Percentiles rank a stretch among this genome's conserved stretches.
Conservation (phyloP, 2,888 invertebrate genomes). For the Drepanosiphum platanoidis region DNA sequence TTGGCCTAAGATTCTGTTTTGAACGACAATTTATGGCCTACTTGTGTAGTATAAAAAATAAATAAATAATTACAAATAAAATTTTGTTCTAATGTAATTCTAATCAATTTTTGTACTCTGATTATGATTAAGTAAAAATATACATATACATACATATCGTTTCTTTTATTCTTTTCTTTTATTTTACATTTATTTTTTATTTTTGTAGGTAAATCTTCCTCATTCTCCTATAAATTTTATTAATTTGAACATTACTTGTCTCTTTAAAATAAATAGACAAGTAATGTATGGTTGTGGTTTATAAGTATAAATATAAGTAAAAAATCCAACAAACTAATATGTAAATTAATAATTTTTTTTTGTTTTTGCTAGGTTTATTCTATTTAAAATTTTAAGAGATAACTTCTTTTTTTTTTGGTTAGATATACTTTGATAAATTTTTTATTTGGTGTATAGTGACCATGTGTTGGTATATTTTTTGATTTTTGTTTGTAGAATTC, state of each 20-base stretch:
- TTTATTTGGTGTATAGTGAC: neutral
- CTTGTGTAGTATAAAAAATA: conserved; percentile 44
- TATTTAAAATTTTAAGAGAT: too few relatives aligned
- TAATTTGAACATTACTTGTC: conserved; percentile 26
- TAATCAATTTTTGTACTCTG: conserved; percentile 47
- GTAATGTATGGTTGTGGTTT: conserved; percentile 43
- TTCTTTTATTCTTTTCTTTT: conserved; percentile 12
- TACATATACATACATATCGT: conserved; percentile 15
- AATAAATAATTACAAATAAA: conserved; percentile 1
- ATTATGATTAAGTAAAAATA: conserved; percentile 41
- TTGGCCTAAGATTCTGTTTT: conserved; percentile 58
- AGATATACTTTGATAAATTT: neutral
- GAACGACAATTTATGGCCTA: conserved; percentile 51
- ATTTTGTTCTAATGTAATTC: conserved; percentile 48
- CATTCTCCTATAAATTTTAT: conserved; percentile 52
- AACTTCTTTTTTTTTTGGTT: too few relatives aligned
- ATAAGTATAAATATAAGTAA: conserved; percentile 27
- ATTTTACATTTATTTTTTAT: conserved; percentile 3
- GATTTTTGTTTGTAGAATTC: neutral
- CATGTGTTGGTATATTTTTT: neutral
- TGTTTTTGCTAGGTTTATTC: neutral
- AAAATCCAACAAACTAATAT: conserved; percentile 35
- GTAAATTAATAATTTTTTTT: neutral
- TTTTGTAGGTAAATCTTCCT: conserved; percentile 40
- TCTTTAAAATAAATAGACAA: conserved; percentile 9